Conservation (phyloP, 2,888 invertebrate species). For the Germaria angustata region DNA sequence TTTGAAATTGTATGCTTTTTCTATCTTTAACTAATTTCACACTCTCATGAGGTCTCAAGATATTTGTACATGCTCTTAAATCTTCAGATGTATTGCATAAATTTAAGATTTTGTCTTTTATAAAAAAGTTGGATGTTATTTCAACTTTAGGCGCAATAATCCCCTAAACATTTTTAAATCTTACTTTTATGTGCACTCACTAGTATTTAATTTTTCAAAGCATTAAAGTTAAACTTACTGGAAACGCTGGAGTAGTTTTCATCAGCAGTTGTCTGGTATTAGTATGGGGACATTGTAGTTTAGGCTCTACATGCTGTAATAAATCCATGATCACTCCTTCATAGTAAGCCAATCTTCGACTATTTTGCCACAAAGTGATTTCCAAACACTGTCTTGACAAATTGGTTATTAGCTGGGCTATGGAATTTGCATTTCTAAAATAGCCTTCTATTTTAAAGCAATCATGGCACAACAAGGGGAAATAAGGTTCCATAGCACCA, state of each 20-base stretch:
- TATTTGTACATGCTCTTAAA: not conserved
- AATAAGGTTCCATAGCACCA: slow-evolving; percentile 77
- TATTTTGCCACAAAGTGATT: slow-evolving; percentile 79
- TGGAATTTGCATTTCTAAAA: slow-evolving; percentile 73
- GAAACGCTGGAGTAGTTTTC: slow-evolving; percentile 78
- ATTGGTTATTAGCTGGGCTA: slow-evolving; percentile 73
- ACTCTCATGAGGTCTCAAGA: slow-evolving; percentile 56
- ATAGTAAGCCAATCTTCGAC: slow-evolving; percentile 77
- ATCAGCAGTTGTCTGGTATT: slow-evolving; percentile 76
- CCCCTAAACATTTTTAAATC: slow-evolving; percentile 69
- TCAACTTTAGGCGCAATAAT: slow-evolving; percentile 79
- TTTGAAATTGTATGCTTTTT: slow-evolving; percentile 31
- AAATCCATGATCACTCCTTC: slow-evolving; percentile 75
- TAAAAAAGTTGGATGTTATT: slow-evolving; percentile 72
- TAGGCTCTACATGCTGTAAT: slow-evolving; percentile 72
- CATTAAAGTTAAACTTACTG: slow-evolving; percentile 67
- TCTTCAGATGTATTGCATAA: slow-evolving; percentile 47
- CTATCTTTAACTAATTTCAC: slow-evolving; percentile 37
- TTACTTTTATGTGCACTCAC: not conserved
- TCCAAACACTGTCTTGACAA: slow-evolving; percentile 75
- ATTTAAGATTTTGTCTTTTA: slow-evolving; percentile 68
- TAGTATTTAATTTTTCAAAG: too few species aligned
- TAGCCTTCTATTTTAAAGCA: slow-evolving; percentile 78
- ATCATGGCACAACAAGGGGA: slow-evolving; percentile 78
- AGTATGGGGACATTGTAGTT: slow-evolving; percentile 74